Base-by-base conservation (phyloP, 2,888 invertebrate genomes). In the Ptycholaimellus sp. region DNA sequence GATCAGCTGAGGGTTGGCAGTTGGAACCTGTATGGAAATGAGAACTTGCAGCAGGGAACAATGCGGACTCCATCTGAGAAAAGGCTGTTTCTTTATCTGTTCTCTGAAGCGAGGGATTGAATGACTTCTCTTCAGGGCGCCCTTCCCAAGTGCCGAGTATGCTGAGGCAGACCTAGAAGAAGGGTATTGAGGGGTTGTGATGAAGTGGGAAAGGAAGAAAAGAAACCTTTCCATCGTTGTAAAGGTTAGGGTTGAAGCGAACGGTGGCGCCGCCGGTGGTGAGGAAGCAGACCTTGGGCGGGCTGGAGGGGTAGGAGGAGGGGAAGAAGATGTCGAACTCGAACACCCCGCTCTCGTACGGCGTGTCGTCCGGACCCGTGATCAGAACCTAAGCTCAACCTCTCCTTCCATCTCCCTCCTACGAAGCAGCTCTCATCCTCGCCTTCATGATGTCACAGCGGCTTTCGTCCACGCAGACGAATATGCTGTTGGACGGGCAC, bases 181-280 rank as follows among this genome's bases (percentile, higher is more conserved):
- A 18, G 7, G 17, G 9, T 33, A 7, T 14, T 18, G 11, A 30
- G 7, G 7, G 14, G 9, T 14, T 9, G 11, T 11, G 9, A 33
- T 19, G 18, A 9, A 17, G 17, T 9, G 17, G 9, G 18, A 7
- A 7, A 19, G 16, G 2, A 14, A 39, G 41, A 7, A 49, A 25
- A 30, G 46, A 46, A 14, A 47, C 42, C 35, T 70, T 70, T 27
- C 71, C 70, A 53, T 65, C 67, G 47, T 63, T 65, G 54, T 71
- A 71, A 7, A 71, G 51, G 52, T 71, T 71, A 19, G 70, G 70
- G 51, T 71, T 71, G 55, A 71, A 71, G 31, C 70, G 57, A 20
- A 71, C 70, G 40, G 56, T 60, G 13, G 67, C 68, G 29, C 61
- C 64, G 27, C 68, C 69, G 3, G 70, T 71, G 0, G 70, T 71